Base-by-base conservation (phyloP, 2,797 vertebrate genomes). In the Gallinago solitaria region DNA sequence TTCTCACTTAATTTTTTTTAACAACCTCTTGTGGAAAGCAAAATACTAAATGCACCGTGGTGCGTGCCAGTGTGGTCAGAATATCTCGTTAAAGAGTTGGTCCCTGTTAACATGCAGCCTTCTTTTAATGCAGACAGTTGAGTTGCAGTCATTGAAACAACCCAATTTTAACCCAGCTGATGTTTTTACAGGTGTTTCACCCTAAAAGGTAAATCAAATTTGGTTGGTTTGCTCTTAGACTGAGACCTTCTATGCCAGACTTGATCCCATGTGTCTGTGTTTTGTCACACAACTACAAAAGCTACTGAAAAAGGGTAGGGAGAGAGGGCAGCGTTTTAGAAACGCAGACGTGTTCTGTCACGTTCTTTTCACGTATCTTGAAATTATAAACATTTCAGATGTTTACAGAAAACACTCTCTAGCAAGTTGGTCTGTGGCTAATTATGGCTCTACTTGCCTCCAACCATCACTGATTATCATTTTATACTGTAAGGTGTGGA, bases 401-500 rank as follows among this genome's bases (percentile, higher is more conserved):
- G 97, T 98, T 98, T 98, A 97, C 96, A 98, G 98, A 98, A 97
- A 86, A 90, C 70, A 63, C 67, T 95, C 68, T 96, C 75, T 97
- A 95, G 87, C 93, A 81, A 96, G 85, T 95, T 97, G 90, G 33
- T 87, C 77, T 97, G 79, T 97, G 78, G 77, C 68, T 97, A 71
- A 77, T 96, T 67, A 37, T 83, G 84, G 77, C 64, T 78, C n/a
- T 67, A 3, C 15, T 74, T 96, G 50, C 83, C 87, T 93, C 84
- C 85, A 93, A 74, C 96, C 82, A 41, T 97, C 95, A 98, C 97
- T 98, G 96, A 98, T 97, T 98, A 27, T 98, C 60, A 20, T 98
- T 98, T 98, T 98, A 54, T 98, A 91, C 98, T 97, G 30, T 85
- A 97, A 99, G 99, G 99, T 98, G 98, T 99, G 96, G 99, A 99